Evolutionary conservation across 2,113 vertebrate species (phyloP), one percentile per base, ranked within the genome.

Genomic region (Corythoichthys intestinalis): DNA sequence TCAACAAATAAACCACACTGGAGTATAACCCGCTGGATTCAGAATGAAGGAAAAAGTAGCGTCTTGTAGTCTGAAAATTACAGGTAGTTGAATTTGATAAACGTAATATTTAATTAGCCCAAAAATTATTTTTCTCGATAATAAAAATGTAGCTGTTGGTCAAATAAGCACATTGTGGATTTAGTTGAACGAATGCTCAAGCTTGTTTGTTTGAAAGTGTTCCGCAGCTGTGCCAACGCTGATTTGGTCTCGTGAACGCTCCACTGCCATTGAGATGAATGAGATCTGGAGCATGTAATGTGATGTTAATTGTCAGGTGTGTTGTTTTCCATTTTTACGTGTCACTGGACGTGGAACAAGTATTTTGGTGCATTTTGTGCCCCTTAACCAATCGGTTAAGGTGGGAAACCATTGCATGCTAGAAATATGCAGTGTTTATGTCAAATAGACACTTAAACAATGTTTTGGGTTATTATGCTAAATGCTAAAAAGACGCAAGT

Each of bases 251-350:
- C 65, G 66, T 79, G 69, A 52, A 37, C 53, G 37, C 39, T 77
- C 54, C 20, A 38, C 65, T 66, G 71, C 0, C 4, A 72, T 83
- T 76, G 76, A 79, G 83, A 70, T 85, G 79, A 86, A 75, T 69
- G 71, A 53, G 75, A 83, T 86, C 15, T 83, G 61, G 77, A 86
- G 87, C 85, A 53, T 81, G 78, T 83, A 73, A 86, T 88, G 8
- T 54, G 67, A 82, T 70, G 61, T 49, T 68, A 9, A 74, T 44
- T 39, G 62, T 75, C 68, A 71, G 74, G 79, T 82, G 72, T 71
- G 12, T 69, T 41, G 69, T 65, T 49, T 3, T 20, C 8, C 17
- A 6, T 63, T 9, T 65, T 49, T 66, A 34, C 38, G 52, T 73
- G 17, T 70, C 53, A 58, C 67, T 20, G 35, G 7, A 56, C 28